Conservation (phyloP, 2,113 vertebrate species). For the Aviceda subcristata region DNA sequence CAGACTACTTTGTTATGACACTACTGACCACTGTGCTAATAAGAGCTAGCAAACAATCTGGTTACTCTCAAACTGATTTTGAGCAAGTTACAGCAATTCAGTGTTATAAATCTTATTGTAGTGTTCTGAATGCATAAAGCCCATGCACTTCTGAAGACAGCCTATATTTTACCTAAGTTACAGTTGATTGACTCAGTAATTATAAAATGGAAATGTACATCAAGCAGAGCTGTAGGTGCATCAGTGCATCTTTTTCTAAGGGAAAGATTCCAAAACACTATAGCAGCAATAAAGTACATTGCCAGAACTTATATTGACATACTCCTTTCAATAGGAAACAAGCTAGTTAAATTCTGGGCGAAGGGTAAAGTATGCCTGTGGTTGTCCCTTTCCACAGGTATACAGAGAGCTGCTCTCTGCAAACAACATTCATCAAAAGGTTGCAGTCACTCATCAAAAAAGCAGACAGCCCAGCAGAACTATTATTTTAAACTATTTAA, state of each 20-base stretch:
- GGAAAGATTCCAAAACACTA: background rate
- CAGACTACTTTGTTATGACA: constrained; percentile 10
- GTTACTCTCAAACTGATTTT: constrained; percentile 19
- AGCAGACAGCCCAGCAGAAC: background rate
- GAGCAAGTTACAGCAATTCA: constrained; percentile 11
- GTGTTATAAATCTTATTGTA: background rate
- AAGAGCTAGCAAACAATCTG: constrained; percentile 8
- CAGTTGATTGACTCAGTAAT: background rate
- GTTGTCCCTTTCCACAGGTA: background rate
- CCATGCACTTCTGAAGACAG: background rate
- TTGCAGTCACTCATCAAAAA: background rate
- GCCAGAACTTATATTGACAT: background rate
- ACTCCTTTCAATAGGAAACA: background rate
- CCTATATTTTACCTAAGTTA: background rate
- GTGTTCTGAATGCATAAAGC: background rate
- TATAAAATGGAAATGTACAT: constrained; percentile 13
- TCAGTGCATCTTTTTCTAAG: background rate
- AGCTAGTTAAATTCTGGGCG: background rate
- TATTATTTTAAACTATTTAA: background rate
- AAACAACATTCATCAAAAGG: background rate
- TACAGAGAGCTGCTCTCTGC: background rate
- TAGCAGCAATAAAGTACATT: background rate
- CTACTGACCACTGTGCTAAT: constrained; percentile 32
- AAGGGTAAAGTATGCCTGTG: background rate
- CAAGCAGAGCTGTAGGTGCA: background rate